Base-by-base conservation (phyloP, 1,140 invertebrate species). In the Drosophila kanapiae region DNA sequence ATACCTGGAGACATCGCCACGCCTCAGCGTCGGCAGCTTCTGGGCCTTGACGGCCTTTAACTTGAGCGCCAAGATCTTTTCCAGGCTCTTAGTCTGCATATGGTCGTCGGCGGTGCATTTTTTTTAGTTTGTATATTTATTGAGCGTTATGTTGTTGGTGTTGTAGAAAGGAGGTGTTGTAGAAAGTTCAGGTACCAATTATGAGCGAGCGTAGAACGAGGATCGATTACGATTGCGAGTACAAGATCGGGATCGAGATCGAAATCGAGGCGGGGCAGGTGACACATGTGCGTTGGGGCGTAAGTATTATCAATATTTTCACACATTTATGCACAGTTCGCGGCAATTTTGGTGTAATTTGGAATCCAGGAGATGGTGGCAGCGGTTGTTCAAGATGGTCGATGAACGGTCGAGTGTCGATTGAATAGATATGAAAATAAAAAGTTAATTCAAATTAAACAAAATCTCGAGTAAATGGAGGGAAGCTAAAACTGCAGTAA, bases 1-100 rank as follows among this genome's bases (percentile, higher is more conserved):
- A 94, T 96, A 97, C 94, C 95, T 95, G 93, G 95, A 94, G 93
- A 96, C 95, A 91, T 95, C 94, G 93, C 95, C 95, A 93, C 96
- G 94, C 94, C 96, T 96, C 92, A 97, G 94, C 61, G 96, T 94
- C 81, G 95, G 94, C 93, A 96, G 95, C 84, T 95, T 94, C 93
- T 96, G 95, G 80, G 95, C 95, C 93, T 95, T 95, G 93, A 94
- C 94, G 91, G 95, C 94, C 92, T 94, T 94, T 93, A 96, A 94
- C 92, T 95, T 95, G 94, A 95, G 94, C 93, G 94, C 94, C 94
- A 96, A 93, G 90, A 94, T 94, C 92, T 93, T 94, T 94, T 96
- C 95, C 95, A 94, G 92, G 92, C 93, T 92, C 86, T 94, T 94
- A 80, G 93, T 94, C 94, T 94, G 94, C 58, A 29, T 37, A 57